Base-by-base conservation (phyloP, 23 tunicate species). In the Ascidia mentula region DNA sequence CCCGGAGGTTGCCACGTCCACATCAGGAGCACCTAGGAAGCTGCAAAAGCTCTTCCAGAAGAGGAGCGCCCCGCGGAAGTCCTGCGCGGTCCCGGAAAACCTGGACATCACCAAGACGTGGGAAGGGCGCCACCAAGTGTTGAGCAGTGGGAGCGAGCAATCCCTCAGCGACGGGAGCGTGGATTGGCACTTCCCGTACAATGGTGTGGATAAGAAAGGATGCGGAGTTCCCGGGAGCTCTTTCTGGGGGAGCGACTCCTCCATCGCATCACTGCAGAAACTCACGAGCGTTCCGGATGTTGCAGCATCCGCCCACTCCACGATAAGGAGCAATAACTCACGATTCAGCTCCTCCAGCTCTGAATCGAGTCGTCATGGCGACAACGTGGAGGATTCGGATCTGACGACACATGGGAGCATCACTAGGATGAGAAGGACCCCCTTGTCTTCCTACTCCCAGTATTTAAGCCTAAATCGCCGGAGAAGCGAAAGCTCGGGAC, bases 231-330 rank as follows among this genome's bases (percentile, higher is more conserved):
- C 90, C n/a, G 84, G 84, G 53, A 79, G 84, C 60, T 76, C 81
- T 30, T 77, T 77, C 40, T 79, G 84, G 84, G 84, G 73, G 40
- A 86, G 90, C 40, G 90, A 86, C 36, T 69, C 90, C 0, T 79
- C 84, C 7, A 59, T 86, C 1, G 36, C 82, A 15, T 85, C 77
- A 31, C 69, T 86, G 0, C 71, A 85, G 39, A 37, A 60, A 0
- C 80, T 46, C 28, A 60, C 74, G 8, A 40, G 84, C 36, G 79
- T 88, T 18, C 98, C 98, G 17, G 98, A 93, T 69, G 98, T 93
- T 24, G 97, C 97, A 3, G 92, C 89, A 0, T 92, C 98, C 32
- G 98, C 98, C 15, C 84, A 93, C 46, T 93, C 93, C 42, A 87
- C 97, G 5, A 22, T 92, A 34, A 84, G 69, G 34, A 73, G 87